Conservation (phyloP, 2,797 vertebrate genomes). For the Remorina albescens region DNA sequence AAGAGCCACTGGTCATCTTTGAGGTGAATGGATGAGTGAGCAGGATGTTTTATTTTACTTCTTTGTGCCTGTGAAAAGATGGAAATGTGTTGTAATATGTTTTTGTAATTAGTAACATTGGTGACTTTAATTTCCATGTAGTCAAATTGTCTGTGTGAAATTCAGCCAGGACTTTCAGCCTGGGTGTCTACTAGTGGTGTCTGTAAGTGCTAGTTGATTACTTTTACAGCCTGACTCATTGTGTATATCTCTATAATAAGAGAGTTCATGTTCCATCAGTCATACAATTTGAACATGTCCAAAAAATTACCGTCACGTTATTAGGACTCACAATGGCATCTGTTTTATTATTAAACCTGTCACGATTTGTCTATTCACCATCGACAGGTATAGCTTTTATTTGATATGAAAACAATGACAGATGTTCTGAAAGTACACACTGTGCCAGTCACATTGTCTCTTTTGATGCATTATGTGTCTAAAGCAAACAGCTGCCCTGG, state of each 20-base stretch:
- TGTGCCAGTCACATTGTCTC: neutral
- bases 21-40: conserved; percentile 1
- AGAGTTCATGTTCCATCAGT: neutral
- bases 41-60: neutral
- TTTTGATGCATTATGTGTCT: neutral
- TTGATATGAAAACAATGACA: conserved; percentile 30
- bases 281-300: neutral
- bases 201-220: conserved; percentile 10
- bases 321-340: neutral
- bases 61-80: neutral
- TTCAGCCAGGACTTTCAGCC: neutral
- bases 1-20: neutral
- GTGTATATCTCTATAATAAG: neutral
- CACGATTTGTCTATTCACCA: conserved; percentile 7
- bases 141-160: neutral
- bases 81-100: neutral
- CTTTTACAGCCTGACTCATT: neutral
- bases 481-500: conserved; percentile 15
- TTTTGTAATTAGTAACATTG: neutral
- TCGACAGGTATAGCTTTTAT: neutral
- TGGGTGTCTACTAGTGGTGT: neutral
- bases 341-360: conserved; percentile 4
- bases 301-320: conserved; percentile 2
- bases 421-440: neutral
- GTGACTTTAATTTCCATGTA: neutral